Conservation (phyloP, 2,888 invertebrate species). For the Melanchra persicariae region DNA sequence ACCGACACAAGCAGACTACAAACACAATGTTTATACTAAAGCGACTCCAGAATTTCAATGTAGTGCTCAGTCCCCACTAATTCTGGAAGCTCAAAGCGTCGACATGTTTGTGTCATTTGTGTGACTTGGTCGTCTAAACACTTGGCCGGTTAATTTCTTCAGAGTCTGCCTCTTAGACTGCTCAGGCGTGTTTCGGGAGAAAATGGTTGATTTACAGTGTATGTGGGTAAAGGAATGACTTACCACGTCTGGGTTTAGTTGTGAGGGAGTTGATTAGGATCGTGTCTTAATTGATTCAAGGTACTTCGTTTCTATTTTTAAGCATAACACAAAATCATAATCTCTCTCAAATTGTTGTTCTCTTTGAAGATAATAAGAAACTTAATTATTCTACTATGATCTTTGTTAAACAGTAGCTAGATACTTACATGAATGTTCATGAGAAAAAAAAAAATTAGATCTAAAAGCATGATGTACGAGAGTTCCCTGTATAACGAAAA, state of each 20-base stretch:
- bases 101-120: constrained; percentile 55
- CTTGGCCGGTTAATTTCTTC: constrained; percentile 54
- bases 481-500: neutral
- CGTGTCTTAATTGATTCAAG: constrained; percentile 19
- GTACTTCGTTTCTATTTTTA: neutral
- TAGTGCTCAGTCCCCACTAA: constrained; percentile 43
- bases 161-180: constrained; percentile 21
- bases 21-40: constrained; percentile 31
- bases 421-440: too few relatives aligned
- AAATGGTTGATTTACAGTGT: constrained; percentile 14
- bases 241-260: neutral
- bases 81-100: constrained; percentile 51
- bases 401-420: too few relatives aligned
- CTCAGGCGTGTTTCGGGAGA: constrained; percentile 34
- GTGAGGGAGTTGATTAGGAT: neutral
- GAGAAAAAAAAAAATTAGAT: too few relatives aligned
- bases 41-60: constrained; percentile 47
- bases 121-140: constrained; percentile 53
- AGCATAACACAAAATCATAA: neutral
- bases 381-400: too few relatives aligned
- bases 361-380: too few relatives aligned
- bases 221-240: neutral
- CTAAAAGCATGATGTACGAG: neutral
- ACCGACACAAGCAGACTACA: neutral
- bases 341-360: too few relatives aligned